Percentiles rank a stretch among this genome's conserved stretches.
These are phyloP conservation scores for Talpa occidentalis DNA, from an alignment of 2,113 vertebrate species.

Conservation along the genomic window DNA sequence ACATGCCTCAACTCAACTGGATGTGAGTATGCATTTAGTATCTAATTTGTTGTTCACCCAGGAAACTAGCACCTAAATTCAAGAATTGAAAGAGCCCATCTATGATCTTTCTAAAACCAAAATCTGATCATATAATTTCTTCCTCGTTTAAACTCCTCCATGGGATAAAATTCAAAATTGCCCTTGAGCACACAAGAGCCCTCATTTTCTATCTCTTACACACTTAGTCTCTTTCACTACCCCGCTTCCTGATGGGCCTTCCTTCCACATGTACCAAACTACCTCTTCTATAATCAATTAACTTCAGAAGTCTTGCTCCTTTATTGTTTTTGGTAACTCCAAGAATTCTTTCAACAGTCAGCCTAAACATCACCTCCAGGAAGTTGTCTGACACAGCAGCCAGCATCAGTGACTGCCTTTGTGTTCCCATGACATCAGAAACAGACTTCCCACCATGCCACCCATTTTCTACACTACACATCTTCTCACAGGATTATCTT, in stretches of 20 bases:
- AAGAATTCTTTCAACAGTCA: neutral
- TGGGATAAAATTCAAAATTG: neutral
- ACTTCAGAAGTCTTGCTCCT: neutral
- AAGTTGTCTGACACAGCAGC: neutral
- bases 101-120: neutral
- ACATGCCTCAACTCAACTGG: slow-evolving; percentile 88
- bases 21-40: slow-evolving; percentile 85
- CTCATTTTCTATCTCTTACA: neutral
- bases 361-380: neutral
- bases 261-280: neutral
- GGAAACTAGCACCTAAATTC: neutral
- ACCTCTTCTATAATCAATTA: neutral
- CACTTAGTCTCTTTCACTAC: neutral
- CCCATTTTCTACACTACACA: neutral
- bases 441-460: neutral
- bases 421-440: rapidly evolving
- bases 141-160: neutral
- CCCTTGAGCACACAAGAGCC: neutral
- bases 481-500: no score
- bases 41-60: neutral
- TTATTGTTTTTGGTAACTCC: neutral
- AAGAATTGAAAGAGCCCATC: neutral
- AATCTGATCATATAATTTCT: neutral
- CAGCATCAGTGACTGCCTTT: neutral
- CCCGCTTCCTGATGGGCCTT: neutral